These are phyloP conservation scores for Myotis brandtii DNA, from an alignment of 2,113 vertebrate species.

Conservation along the genomic window DNA sequence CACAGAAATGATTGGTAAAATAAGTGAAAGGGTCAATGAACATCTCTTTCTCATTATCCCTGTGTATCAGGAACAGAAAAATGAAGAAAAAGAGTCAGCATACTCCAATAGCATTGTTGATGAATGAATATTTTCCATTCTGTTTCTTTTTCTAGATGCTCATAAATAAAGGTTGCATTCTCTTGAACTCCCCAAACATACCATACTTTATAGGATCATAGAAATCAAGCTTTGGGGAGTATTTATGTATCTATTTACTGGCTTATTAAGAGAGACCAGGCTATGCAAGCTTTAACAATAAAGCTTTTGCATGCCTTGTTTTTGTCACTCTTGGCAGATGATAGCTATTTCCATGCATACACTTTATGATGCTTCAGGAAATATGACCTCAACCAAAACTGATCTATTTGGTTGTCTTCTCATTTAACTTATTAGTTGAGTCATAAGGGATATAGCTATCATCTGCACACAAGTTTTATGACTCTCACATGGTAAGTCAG, in stretches of 20 bases:
- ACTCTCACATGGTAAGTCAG: not conserved
- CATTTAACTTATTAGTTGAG: conserved; percentile 26
- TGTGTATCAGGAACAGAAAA: not conserved
- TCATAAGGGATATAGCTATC: conserved; percentile 30
- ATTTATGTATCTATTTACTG: not conserved
- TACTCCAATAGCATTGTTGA: not conserved
- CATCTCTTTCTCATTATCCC: not conserved
- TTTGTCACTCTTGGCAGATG: conserved; percentile 26
- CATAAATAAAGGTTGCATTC: not conserved
- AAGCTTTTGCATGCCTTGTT: not conserved
- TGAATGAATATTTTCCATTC: not conserved
- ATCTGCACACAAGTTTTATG: conserved; percentile 62
- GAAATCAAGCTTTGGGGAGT: not conserved
- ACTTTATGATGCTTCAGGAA: conserved; percentile 55
- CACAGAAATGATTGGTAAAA: not conserved
- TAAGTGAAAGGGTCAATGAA: not conserved
- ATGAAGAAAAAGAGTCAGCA: not conserved
- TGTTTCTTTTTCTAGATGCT: not conserved
- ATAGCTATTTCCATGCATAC: not conserved
- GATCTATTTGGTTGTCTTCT: conserved; percentile 44
- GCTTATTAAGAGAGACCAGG: not conserved
- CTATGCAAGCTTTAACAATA: not conserved
- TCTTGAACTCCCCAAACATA: not conserved
- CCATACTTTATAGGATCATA: not conserved
- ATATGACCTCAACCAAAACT: conserved; percentile 52